Evolutionary conservation across 2,113 vertebrate genomes (phyloP).

Genomic region (Gymnorhina tibicen): DNA sequence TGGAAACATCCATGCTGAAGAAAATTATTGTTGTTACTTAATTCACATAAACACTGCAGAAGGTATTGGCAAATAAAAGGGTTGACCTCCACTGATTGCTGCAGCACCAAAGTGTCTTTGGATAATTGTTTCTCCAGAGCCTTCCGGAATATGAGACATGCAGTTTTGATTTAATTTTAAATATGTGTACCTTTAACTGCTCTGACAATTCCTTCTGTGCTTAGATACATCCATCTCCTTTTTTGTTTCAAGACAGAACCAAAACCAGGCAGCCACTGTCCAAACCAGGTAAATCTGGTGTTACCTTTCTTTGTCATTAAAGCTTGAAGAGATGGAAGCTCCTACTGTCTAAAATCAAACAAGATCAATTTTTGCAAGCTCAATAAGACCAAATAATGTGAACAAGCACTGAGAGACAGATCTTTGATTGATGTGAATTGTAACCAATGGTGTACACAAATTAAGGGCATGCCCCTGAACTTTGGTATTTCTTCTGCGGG

Average conservation of each 20-base stretch:
- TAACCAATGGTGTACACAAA: neutral
- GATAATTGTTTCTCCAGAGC: neutral
- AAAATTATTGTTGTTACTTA: neutral
- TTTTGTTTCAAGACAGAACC: neutral
- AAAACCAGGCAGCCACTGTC: neutral
- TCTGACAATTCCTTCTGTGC: neutral
- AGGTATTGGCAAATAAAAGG: neutral
- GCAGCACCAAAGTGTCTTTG: neutral
- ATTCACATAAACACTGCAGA: neutral
- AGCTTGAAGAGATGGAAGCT: neutral
- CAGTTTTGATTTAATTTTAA: neutral
- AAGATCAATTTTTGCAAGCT: neutral
- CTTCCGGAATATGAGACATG: neutral
- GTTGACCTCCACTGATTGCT: neutral
- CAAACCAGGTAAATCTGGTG: neutral
- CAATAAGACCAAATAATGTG: neutral
- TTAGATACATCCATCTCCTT: neutral
- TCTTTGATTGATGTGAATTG: neutral
- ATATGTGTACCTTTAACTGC: neutral
- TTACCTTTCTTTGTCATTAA: neutral
- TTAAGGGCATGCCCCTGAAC: neutral
- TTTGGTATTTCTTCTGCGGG: neutral
- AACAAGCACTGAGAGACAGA: neutral
- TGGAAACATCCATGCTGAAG: neutral
- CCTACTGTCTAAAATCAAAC: neutral